phyloP scores from a whole-genome alignment of 2,888 invertebrate genomes.

The Capitulum mitella region DNA sequence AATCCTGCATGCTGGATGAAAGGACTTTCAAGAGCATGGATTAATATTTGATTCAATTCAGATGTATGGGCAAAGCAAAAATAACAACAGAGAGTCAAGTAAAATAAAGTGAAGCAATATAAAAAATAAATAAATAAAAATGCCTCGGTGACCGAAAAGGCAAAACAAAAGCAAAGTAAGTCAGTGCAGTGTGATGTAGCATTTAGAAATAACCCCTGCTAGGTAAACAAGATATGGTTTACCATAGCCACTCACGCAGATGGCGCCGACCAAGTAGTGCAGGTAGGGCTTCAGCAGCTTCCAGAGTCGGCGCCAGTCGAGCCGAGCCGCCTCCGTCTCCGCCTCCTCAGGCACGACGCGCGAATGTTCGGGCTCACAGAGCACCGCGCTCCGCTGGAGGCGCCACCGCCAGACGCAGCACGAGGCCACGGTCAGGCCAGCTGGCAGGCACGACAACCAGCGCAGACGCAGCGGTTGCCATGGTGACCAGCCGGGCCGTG shows the following conservation, averaged over 20 bases:
- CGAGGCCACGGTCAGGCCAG: neutral
- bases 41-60: too few relatives aligned
- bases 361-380: neutral
- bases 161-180: neutral
- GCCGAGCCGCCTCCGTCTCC: conserved; percentile 41
- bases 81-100: neutral
- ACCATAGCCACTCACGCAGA: conserved; percentile 56
- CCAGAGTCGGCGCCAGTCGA: conserved; percentile 71
- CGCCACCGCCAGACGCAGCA: neutral
- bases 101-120: neutral
- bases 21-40: too few relatives aligned
- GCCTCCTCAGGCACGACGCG: neutral
- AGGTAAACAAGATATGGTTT: neutral
- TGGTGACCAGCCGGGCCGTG: neutral
- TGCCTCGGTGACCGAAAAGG: neutral
- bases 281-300: conserved; percentile 66
- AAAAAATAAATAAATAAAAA: neutral
- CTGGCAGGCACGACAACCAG: neutral
- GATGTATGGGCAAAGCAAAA: neutral
- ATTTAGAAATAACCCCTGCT: neutral
- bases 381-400: neutral
- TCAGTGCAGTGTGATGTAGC: too few relatives aligned
- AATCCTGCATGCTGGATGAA: too few relatives aligned
- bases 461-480: neutral
- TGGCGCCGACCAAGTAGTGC: conserved; percentile 65